Evolutionary conservation across 2,797 vertebrate species (phyloP).

Genomic region (Anguilla anguilla): DNA sequence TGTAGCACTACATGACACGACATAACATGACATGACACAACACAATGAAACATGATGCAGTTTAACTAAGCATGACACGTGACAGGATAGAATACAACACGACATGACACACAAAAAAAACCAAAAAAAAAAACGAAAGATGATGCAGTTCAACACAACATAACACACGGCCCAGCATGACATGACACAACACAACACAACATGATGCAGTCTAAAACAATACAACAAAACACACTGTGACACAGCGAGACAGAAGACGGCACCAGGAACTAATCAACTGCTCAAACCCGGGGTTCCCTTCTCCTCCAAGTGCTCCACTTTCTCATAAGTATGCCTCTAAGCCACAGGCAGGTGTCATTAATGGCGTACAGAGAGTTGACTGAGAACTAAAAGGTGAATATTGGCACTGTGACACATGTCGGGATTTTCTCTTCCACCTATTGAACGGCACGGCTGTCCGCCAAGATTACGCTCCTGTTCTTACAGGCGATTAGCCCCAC

Average conservation of each 20-base stretch:
- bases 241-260: background rate
- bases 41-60: background rate
- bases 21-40: background rate
- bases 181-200: too few relatives aligned
- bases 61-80: background rate
- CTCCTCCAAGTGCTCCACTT: background rate
- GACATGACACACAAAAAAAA: too few relatives aligned
- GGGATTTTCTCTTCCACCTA: background rate
- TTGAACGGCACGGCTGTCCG: background rate
- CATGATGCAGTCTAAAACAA: too few relatives aligned
- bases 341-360: background rate
- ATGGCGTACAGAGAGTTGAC: background rate
- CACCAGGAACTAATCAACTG: background rate
- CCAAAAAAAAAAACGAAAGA: too few relatives aligned
- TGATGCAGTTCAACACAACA: too few relatives aligned
- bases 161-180: too few relatives aligned
- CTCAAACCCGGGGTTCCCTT: background rate
- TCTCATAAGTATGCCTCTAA: background rate
- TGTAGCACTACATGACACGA: too few relatives aligned
- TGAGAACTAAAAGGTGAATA: background rate
- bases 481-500: background rate
- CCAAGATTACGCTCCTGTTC: background rate
- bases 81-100: too few relatives aligned
- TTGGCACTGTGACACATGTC: background rate
- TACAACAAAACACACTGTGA: too few relatives aligned